Evolutionary conservation across 2,888 invertebrate species (phyloP).

Genomic region (Idaea aversata): DNA sequence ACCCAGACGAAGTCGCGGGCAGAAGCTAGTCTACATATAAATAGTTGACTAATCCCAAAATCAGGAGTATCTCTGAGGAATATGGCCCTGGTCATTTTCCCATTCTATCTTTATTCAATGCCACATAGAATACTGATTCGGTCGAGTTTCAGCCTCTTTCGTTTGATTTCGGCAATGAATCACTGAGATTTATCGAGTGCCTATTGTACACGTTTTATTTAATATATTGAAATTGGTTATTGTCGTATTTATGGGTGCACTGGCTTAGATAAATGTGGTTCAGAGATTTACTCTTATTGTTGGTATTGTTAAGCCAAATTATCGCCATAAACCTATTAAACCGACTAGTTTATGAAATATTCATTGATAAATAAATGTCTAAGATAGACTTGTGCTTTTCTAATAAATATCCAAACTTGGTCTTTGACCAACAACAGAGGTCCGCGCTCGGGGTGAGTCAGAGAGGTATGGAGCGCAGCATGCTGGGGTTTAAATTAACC

Average conservation of each 20-base stretch:
- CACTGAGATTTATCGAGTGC: constrained; percentile 5
- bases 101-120: not conserved
- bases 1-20: no score
- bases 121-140: not conserved
- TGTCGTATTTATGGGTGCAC: not conserved
- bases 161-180: constrained; percentile 5
- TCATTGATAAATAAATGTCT: not conserved
- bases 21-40: no score
- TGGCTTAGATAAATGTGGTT: not conserved
- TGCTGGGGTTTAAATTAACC: no score
- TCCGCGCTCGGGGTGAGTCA: no score
- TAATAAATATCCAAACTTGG: no score
- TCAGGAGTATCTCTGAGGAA: not conserved
- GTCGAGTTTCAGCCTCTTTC: not conserved
- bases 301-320: not conserved
- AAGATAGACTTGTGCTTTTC: no score
- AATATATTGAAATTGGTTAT: constrained; percentile 4
- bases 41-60: not conserved
- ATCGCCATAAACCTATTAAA: not conserved
- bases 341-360: not conserved
- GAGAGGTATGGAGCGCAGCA: no score
- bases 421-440: no score
- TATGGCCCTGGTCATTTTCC: not conserved
- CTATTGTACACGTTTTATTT: constrained; percentile 5
- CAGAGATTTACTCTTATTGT: not conserved